phyloP scores from a whole-genome alignment of 2,113 vertebrate species.

The Etia nguti region DNA sequence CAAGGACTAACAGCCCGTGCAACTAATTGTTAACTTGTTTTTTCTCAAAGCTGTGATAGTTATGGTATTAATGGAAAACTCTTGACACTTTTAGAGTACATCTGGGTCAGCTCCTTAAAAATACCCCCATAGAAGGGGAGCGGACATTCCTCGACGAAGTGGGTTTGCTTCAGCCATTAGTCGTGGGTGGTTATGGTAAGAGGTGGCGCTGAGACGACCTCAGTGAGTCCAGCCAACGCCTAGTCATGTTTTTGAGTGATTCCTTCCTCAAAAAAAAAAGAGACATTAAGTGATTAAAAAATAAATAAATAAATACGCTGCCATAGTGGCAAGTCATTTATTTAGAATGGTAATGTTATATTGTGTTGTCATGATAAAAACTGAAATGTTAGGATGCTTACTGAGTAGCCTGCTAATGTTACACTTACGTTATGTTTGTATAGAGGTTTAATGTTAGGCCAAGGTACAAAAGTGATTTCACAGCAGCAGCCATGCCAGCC shows the following conservation, averaged over 20 bases:
- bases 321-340: not conserved
- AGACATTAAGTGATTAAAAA: not conserved
- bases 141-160: not conserved
- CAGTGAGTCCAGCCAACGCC: not conserved
- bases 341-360: not conserved
- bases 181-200: not conserved
- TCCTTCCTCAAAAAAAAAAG: not conserved
- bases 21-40: not conserved
- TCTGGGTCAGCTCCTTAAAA: not conserved
- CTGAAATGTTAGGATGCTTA: not conserved
- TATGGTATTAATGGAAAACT: not conserved
- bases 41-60: not conserved
- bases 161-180: not conserved
- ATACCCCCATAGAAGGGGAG: not conserved
- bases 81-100: not conserved
- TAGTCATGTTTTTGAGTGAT: not conserved
- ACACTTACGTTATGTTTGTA: not conserved
- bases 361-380: not conserved
- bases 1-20: not conserved
- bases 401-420: not conserved
- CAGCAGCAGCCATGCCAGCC: not conserved
- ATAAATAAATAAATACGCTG: not conserved
- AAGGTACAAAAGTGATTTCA: not conserved
- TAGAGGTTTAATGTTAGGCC: not conserved
- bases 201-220: not conserved